A percentile compares a stretch with the other conserved stretches of the same genome.
Evolutionary conservation across 2,797 vertebrate genomes (phyloP).

Genomic region (Leontopithecus rosalia): DNA sequence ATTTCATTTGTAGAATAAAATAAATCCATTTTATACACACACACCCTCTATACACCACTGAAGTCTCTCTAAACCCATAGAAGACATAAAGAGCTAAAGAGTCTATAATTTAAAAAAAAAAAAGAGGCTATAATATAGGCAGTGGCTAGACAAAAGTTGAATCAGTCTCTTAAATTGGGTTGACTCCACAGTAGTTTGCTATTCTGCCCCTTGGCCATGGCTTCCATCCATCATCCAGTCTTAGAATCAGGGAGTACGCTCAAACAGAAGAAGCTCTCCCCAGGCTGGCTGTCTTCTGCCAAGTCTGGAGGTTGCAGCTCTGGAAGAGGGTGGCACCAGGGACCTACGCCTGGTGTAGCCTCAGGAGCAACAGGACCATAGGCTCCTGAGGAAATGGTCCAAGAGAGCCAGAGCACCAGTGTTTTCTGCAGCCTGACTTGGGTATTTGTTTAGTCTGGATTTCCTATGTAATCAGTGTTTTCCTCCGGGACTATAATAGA

Average conservation of each 20-base stretch:
- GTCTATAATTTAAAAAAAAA: not conserved
- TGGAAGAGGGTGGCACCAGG: not conserved
- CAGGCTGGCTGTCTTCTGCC: not conserved
- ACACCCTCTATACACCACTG: not conserved
- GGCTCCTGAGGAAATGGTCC: not conserved
- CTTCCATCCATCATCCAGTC: not conserved
- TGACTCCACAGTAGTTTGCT: not conserved
- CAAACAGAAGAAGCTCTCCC: not conserved
- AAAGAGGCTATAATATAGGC: not conserved
- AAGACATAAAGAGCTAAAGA: not conserved
- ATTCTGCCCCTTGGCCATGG: not conserved
- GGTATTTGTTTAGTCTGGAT: not conserved
- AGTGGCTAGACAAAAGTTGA: not conserved
- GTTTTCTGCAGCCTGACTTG: not conserved
- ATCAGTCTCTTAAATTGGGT: not conserved
- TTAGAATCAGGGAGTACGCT: not conserved
- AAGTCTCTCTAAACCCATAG: not conserved
- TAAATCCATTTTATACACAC: not conserved
- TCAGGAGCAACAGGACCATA: not conserved
- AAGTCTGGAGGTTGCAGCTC: not conserved
- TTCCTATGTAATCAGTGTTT: not conserved
- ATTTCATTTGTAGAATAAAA: slow-evolving; percentile 25
- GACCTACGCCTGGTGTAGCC: not conserved
- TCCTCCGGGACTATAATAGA: not conserved
- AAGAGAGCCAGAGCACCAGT: not conserved